Base-by-base conservation (phyloP, 2,113 vertebrate genomes). In the Tragulus kanchil region DNA sequence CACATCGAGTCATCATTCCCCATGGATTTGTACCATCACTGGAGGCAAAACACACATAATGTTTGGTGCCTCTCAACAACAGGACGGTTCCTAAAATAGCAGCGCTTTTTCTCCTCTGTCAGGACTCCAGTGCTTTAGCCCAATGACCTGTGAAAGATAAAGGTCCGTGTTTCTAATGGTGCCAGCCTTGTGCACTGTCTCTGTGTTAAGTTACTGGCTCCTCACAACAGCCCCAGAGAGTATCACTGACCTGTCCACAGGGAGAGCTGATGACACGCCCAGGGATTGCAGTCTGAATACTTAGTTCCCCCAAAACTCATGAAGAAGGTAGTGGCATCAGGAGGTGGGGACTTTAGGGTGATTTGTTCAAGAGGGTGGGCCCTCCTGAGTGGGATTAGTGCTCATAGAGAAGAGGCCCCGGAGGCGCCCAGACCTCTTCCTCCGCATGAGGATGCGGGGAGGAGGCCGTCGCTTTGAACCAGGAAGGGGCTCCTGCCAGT, bases 11-110 rank as follows among this genome's bases (percentile, higher is more conserved):
- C 4, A 15, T 13, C 2, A 8, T 8, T n/a, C 6, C 19, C 65
- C 15, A 0, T 0, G 21, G 31, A 23, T 10, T 5, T n/a, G 5
- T 5, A 3, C 59, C 5, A 23, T 6, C 59, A 0, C 6, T 23
- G 19, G 42, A 31, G 48, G 42, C 4, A 6, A 15, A 26, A 15
- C 2, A 15, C 2, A 12, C 25, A 2, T 54, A 13, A 6, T n/a
- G 31, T 52, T 8, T 6, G 31, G 21, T 23, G 31, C 56, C 77
- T 42, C 6, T 8, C 23, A 26, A 31, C n/a, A 52, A 16, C 1
- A 31, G 25, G 3, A 6, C 3, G 21, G 3, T 23, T 50, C 54
- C 54, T 58, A n/a, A 48, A 26, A n/a, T 2, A 2, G 3, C 0
- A 26, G 14, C 15, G 28, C 0, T 6, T 10, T 28, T 25, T 36